phyloP scores from a whole-genome alignment of 2,888 invertebrate species.

The Tupiocoris notatus region DNA sequence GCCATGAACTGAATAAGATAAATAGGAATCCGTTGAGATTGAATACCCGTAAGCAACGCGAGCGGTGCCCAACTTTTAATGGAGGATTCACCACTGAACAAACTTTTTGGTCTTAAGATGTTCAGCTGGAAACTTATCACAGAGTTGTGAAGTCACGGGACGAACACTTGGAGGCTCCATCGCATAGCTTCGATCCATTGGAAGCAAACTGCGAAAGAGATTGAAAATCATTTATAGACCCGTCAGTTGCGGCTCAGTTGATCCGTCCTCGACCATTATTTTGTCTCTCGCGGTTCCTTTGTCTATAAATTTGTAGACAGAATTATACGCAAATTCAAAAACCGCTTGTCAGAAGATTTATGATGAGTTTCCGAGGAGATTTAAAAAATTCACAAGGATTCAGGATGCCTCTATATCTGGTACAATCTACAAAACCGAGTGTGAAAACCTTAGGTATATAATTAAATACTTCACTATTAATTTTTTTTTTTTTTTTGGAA shows the following conservation, averaged over 20 bases:
- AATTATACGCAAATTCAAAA: too few species aligned
- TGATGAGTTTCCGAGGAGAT: too few species aligned
- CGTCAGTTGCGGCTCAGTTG: conserved; percentile 8
- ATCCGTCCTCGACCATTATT: background rate
- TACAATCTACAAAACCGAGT: too few species aligned
- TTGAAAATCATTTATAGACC: conserved; percentile 27
- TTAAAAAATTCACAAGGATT: too few species aligned
- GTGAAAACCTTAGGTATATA: too few species aligned
- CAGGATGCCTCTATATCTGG: too few species aligned
- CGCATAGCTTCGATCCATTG: background rate
- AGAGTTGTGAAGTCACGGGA: conserved; percentile 32
- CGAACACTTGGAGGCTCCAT: background rate
- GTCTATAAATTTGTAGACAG: too few species aligned
- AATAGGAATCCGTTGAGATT: conserved; percentile 29
- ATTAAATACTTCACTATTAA: too few species aligned
- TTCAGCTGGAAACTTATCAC: conserved; percentile 25
- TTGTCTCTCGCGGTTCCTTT: too few species aligned
- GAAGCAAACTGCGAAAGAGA: conserved; percentile 11
- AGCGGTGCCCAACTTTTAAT: conserved; percentile 35
- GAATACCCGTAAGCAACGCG: conserved; percentile 22
- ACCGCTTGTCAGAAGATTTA: too few species aligned
- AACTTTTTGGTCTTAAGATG: conserved; percentile 27
- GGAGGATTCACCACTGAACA: conserved; percentile 21
- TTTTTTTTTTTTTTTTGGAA: too few species aligned
- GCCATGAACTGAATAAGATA: conserved; percentile 19